Conservation (phyloP, 2,113 vertebrate species). For the Chamaea fasciata region DNA sequence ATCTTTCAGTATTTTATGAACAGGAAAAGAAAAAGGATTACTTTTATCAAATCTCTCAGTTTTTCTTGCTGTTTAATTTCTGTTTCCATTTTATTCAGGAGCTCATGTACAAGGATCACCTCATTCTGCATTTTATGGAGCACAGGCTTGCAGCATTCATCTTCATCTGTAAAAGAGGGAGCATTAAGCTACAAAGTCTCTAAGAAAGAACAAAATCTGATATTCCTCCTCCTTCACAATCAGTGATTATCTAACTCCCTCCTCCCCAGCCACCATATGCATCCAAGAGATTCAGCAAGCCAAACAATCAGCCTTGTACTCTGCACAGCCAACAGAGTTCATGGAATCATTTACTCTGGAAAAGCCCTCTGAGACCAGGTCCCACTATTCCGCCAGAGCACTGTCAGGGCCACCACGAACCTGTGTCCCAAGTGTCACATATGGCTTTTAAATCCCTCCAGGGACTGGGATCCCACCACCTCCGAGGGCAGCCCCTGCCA, state of each 20-base stretch:
- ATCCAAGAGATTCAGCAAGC: neutral
- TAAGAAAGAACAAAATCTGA: neutral
- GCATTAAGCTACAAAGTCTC: neutral
- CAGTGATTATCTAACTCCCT: neutral
- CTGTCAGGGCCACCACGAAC: neutral
- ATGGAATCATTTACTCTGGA: neutral
- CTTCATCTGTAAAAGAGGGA: slow-evolving; percentile 32
- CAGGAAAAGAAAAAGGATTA: slow-evolving; percentile 14
- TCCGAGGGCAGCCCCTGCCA: neutral
- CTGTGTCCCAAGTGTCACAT: neutral
- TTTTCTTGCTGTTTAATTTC: slow-evolving; percentile 57
- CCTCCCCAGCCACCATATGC: neutral
- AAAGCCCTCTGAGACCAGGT: neutral
- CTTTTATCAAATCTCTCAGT: slow-evolving; percentile 48
- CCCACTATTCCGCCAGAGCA: neutral
- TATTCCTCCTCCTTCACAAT: neutral
- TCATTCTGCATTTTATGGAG: slow-evolving; percentile 52
- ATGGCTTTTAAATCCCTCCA: neutral
- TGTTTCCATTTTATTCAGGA: slow-evolving; percentile 61
- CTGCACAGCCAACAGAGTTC: neutral
- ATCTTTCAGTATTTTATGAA: neutral
- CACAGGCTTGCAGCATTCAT: neutral
- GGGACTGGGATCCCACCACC: fast-evolving
- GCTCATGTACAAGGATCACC: neutral
- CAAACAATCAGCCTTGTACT: neutral